Conservation (phyloP, 2,113 vertebrate species). For the Bathybates hornii region DNA sequence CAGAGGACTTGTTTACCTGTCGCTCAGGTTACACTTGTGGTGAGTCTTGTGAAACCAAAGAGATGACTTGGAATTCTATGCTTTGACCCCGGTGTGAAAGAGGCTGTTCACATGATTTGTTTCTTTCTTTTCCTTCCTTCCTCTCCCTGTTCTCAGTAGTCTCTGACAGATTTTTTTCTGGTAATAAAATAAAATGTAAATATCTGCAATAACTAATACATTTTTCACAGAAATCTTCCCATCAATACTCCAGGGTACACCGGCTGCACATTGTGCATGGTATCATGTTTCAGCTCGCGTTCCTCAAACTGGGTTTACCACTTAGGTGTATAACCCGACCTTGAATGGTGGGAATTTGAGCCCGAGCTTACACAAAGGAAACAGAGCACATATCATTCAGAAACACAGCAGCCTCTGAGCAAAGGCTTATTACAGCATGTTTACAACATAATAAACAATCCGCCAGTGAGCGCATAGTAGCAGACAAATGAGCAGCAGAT, state of each 20-base stretch:
- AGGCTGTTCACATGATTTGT: neutral
- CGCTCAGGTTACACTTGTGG: slow-evolving; percentile 43
- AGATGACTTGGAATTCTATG: slow-evolving; percentile 50
- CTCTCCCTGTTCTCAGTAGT: neutral
- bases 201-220: neutral
- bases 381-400: neutral
- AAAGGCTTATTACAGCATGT: neutral
- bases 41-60: slow-evolving; percentile 55
- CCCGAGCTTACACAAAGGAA: slow-evolving; percentile 21
- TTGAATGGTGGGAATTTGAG: slow-evolving; percentile 37
- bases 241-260: neutral
- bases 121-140: neutral
- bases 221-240: neutral
- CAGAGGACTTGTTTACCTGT: slow-evolving; percentile 44
- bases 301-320: slow-evolving; percentile 32
- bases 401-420: neutral
- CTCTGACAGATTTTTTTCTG: neutral
- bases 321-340: neutral
- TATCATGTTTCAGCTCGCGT: slow-evolving; percentile 29
- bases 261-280: neutral
- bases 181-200: neutral
- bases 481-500: neutral
- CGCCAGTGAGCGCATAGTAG: neutral
- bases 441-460: slow-evolving; percentile 6
- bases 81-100: slow-evolving; percentile 24